Percentiles rank a stretch among this genome's conserved stretches.
These are phyloP conservation scores for Aythya fuligula DNA, from an alignment of 2,797 vertebrate species.

Conservation along the genomic window DNA sequence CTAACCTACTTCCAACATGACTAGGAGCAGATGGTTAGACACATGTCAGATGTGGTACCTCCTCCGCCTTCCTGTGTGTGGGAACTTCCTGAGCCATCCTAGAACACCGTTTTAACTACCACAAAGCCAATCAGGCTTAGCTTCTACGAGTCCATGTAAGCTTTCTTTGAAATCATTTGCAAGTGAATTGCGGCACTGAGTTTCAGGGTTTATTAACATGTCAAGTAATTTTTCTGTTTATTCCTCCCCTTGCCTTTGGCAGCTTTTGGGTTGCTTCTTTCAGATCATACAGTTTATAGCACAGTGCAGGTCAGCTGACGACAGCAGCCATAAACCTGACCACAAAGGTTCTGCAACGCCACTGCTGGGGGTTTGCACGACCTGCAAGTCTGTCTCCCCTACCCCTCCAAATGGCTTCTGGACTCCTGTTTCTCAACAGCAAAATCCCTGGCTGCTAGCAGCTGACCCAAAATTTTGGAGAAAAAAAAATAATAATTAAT, in stretches of 20 bases:
- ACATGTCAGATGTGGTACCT: not conserved
- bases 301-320: not conserved
- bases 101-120: not conserved
- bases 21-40: not conserved
- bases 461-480: not conserved
- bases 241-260: not conserved
- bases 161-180: not conserved
- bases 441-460: not conserved
- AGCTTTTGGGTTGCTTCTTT: not conserved
- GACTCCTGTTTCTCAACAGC: not conserved
- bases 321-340: not conserved
- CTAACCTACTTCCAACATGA: not conserved
- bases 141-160: not conserved
- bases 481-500: not conserved
- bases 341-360: fast-evolving
- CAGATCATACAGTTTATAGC: not conserved
- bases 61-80: not conserved
- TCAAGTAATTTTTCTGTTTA: not conserved
- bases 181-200: not conserved
- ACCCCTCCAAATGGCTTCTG: not conserved
- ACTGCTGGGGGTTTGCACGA: not conserved
- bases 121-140: not conserved
- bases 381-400: not conserved
- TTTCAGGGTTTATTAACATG: not conserved
- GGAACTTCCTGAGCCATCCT: not conserved